Evolutionary conservation across 2,797 vertebrate species (phyloP).

Genomic region (Neosilurus hyrtlii): DNA sequence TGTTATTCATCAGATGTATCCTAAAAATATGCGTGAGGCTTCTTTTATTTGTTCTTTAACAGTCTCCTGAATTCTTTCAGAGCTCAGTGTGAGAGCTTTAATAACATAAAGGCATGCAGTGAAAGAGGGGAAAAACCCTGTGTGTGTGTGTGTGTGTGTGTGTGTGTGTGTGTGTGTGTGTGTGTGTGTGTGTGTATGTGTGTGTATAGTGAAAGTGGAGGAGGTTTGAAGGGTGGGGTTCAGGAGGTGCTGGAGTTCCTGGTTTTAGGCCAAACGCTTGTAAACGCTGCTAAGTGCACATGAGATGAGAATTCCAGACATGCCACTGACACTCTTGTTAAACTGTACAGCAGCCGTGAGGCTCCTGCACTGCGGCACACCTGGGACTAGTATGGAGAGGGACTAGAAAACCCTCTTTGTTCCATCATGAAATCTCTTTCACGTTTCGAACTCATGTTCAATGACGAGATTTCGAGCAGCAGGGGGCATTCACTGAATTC

Average conservation of each 20-base stretch:
- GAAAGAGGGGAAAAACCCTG: conserved; percentile 11
- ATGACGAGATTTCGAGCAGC: too few species aligned
- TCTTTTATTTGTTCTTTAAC: conserved; percentile 9
- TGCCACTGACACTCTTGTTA: conserved; percentile 5
- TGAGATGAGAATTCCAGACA: conserved; percentile 40
- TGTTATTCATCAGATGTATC: background rate
- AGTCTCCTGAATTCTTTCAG: background rate
- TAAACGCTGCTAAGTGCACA: conserved; percentile 21
- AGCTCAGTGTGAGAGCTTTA: conserved; percentile 15
- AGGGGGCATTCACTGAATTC: too few species aligned
- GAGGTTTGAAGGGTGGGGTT: conserved; percentile 14
- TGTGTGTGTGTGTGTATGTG: conserved; percentile 7
- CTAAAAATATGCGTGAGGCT: background rate
- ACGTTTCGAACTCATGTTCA: too few species aligned
- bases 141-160: conserved; percentile 2
- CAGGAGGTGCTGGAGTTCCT: conserved; percentile 13
- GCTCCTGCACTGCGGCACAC: background rate
- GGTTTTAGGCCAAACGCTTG: conserved; percentile 10
- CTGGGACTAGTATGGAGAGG: too few species aligned
- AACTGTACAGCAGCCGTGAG: conserved; percentile 7
- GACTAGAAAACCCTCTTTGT: too few species aligned
- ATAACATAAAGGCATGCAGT: conserved; percentile 20
- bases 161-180: background rate
- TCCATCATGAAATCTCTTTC: too few species aligned
- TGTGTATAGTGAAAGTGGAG: too few species aligned